phyloP scores from a whole-genome alignment of 2,113 vertebrate species.

The Sialia sialis region DNA sequence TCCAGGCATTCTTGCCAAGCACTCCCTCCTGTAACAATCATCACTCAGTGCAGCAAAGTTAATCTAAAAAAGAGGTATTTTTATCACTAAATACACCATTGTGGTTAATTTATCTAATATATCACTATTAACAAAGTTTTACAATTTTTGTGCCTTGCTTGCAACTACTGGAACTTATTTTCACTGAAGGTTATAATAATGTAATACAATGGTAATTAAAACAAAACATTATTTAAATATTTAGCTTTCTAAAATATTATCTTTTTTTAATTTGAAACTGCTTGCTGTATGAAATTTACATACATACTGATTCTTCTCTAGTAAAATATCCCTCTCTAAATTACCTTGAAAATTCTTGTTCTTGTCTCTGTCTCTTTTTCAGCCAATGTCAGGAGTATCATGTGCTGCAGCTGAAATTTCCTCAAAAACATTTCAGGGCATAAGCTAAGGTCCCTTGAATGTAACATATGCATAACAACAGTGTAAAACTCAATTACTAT shows the following conservation, averaged over 20 bases:
- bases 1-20: neutral
- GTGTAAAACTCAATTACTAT: neutral
- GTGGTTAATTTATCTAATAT: neutral
- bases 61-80: neutral
- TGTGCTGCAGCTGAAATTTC: neutral
- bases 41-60: neutral
- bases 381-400: fast-evolving
- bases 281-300: neutral
- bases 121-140: neutral
- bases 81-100: neutral
- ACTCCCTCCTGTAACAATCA: neutral
- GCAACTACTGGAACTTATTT: neutral
- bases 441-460: neutral
- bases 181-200: neutral
- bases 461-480: neutral
- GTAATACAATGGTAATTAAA: neutral
- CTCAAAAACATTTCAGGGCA: neutral
- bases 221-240: neutral
- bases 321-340: neutral
- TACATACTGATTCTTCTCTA: neutral
- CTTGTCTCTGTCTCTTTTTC: neutral
- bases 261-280: neutral
- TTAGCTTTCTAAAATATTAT: neutral
- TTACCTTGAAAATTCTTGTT: neutral
- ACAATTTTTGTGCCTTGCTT: neutral